Evolutionary conservation across 2,888 invertebrate genomes (phyloP), one percentile per base, ranked within the genome.

Genomic region (Bedellia somnulentella): DNA sequence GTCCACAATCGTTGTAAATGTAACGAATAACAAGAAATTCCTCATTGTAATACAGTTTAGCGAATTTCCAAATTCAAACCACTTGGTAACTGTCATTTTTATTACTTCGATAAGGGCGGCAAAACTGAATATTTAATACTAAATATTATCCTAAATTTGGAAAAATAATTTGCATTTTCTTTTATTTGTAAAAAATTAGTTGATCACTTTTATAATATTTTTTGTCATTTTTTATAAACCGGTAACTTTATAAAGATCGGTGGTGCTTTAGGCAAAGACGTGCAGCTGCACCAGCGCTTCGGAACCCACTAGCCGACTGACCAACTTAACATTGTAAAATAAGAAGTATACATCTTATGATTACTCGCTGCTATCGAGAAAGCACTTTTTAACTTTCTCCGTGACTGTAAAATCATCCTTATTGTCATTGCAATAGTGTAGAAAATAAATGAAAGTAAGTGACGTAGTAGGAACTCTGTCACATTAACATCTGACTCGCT

Each of bases 291-390:
- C 18, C 5, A 18, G 5, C 18, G 18, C 18, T 18, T 18, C 9
- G 41, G 51, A 71, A 59, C 73, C 75, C 57, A 75, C 75, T 75
- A 68, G 59, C 75, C 68, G 61, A 75, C 53, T 75, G 75, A 75
- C 75, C 75, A 71, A 75, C 71, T 73, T 66, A 50, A 56, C 52
- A 49, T 54, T 57, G 66, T 71, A 61, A 73, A 73, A 71, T 71
- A 73, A 71, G 73, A 73, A 73, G 63, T 64, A 71, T 59, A 71
- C 64, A 73, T 70, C 70, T 67, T 66, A 64, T 64, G 38, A 43
- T 34, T 36, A 27, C 11, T 9, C 24, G 13, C 31, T 54, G 41
- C 54, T 39, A 47, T 25, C 24, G 51, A 57, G 30, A 63, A 42
- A 40, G 66, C 59, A 37, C 47, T 38, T 55, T 42, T 34, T 35